Conservation (phyloP, 1,140 invertebrate genomes). For the Drosophila saltans region DNA sequence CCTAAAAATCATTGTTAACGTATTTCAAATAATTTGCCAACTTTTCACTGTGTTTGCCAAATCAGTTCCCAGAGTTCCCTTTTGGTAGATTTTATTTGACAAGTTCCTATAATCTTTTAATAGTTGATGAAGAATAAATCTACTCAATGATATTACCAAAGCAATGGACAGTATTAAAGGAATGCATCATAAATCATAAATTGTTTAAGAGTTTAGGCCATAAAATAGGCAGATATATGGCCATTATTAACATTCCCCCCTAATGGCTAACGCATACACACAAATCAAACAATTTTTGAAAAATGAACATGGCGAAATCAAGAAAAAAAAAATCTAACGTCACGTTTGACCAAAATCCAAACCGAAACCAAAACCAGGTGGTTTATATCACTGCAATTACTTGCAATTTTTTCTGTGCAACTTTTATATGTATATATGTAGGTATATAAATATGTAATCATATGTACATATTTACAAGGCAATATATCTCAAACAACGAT, state of each 20-base stretch:
- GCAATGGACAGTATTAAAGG: background rate
- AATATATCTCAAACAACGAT: conserved; percentile 50
- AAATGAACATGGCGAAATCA: conserved; percentile 26
- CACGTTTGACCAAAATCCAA: background rate
- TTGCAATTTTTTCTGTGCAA: conserved; percentile 40
- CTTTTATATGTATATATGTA: background rate
- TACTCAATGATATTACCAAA: background rate
- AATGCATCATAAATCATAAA: conserved; percentile 60
- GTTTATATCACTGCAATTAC: conserved; percentile 54
- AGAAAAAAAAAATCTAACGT: background rate
- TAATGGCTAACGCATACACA: background rate
- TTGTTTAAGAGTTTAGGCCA: conserved; percentile 71
- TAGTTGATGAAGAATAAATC: background rate
- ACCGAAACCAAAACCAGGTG: conserved; percentile 13
- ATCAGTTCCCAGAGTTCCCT: too few relatives aligned
- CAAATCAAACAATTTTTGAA: conserved; percentile 34
- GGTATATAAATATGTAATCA: background rate
- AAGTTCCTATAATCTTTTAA: too few relatives aligned
- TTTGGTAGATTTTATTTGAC: too few relatives aligned
- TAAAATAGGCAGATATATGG: conserved; percentile 71
- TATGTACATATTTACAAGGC: conserved; percentile 18
- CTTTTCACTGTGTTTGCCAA: too few relatives aligned
- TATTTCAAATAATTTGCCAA: too few relatives aligned
- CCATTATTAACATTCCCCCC: conserved; percentile 63
- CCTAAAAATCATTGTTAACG: too few relatives aligned